A percentile compares a stretch with the other conserved stretches of the same genome.
These are phyloP conservation scores for Florisuga fusca DNA, from an alignment of 2,797 vertebrate species.

Conservation along the genomic window DNA sequence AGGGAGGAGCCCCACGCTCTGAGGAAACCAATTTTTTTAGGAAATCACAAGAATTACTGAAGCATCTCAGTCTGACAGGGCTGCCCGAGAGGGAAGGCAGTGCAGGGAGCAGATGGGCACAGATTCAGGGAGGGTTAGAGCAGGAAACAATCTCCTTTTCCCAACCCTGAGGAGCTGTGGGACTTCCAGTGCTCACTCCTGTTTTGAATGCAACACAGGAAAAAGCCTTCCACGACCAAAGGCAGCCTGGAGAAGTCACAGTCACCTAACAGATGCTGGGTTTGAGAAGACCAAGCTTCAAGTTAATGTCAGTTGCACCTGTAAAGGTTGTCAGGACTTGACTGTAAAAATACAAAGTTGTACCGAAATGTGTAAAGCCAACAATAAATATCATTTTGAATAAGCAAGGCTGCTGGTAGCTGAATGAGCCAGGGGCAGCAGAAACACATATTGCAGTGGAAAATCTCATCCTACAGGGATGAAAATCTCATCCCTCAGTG, in stretches of 20 bases:
- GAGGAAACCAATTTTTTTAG: not conserved
- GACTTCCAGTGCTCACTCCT: not conserved
- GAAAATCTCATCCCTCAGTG: not conserved
- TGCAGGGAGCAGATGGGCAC: fast-evolving
- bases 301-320: not conserved
- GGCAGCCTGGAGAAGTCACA: not conserved
- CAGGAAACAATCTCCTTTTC: not conserved
- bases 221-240: not conserved
- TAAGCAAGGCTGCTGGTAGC: fast-evolving
- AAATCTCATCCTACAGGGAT: not conserved
- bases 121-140: not conserved
- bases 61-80: not conserved
- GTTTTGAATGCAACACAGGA: not conserved
- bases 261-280: not conserved
- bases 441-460: not conserved
- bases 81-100: not conserved
- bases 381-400: not conserved
- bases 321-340: not conserved
- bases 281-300: not conserved
- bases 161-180: not conserved
- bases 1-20: fast-evolving
- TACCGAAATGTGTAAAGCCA: not conserved
- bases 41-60: not conserved
- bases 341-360: not conserved
- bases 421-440: not conserved